Percentiles rank a stretch among this genome's conserved stretches.
These are phyloP conservation scores for Drosophila niveifrons DNA, from an alignment of 2,888 invertebrate species.

Conservation along the genomic window DNA sequence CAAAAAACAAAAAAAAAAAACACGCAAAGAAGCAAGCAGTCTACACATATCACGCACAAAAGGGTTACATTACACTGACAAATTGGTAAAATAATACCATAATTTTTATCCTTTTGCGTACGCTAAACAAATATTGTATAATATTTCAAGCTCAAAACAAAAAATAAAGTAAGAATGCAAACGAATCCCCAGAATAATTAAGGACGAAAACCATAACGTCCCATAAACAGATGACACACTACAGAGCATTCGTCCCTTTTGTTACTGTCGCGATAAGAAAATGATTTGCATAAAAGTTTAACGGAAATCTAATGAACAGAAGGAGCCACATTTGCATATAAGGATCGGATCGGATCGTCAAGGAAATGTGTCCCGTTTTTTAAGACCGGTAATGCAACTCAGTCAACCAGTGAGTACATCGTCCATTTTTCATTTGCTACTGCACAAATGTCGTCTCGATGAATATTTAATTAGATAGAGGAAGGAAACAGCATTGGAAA, in stretches of 20 bases:
- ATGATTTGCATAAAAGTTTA: conserved; percentile 78
- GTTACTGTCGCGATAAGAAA: conserved; percentile 26
- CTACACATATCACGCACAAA: conserved; percentile 53
- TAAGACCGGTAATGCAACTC: conserved; percentile 57
- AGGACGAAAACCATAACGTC: conserved; percentile 55
- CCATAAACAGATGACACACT: conserved; percentile 72
- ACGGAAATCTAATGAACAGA: conserved; percentile 77
- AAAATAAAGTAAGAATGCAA: conserved; percentile 6
- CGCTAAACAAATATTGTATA: conserved; percentile 79
- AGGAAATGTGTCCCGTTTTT: conserved; percentile 16
- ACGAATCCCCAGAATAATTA: conserved; percentile 41
- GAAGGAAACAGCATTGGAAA: conserved; percentile 28
- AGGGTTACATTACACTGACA: conserved; percentile 76
- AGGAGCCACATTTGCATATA: conserved; percentile 61
- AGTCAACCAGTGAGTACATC: conserved; percentile 7
- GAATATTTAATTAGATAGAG: conserved; percentile 83
- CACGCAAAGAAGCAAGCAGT: conserved; percentile 5
- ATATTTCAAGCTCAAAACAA: conserved; percentile 63
- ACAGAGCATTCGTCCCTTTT: conserved; percentile 8
- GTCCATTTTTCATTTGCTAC: conserved; percentile 59
- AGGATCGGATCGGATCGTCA: conserved; percentile 18
- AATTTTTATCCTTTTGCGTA: conserved; percentile 73
- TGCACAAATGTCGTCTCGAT: conserved; percentile 81
- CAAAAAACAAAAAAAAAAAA: conserved; percentile 29
- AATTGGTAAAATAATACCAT: conserved; percentile 80